Base-by-base conservation (phyloP, 2,888 invertebrate genomes). In the Cephalotes varians region DNA sequence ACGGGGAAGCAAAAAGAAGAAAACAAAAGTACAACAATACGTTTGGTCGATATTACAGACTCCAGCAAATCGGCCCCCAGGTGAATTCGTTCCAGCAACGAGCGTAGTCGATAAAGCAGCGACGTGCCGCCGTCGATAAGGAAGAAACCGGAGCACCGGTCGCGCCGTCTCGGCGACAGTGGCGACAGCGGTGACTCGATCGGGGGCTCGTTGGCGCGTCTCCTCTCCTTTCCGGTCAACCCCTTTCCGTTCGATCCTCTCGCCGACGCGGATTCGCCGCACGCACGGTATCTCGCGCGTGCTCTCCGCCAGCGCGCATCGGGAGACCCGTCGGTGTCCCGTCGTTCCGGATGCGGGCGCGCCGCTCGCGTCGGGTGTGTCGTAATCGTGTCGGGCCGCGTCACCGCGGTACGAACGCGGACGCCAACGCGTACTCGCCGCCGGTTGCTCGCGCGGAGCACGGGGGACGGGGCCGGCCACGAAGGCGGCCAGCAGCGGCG, bases 221-320 rank as follows among this genome's bases (percentile, higher is more conserved):
- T 51, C n/a, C 37, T 72, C 56, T 58, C 25, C 51, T 74, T 85
- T 87, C 60, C 71, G 81, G 54, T 85, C 73, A 62, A 28, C 18
- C 62, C 76, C 18, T 15, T 64, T 65, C 72, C 58, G 15, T 60
- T 56, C n/a, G 44, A 72, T 25, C 62, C 31, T 56, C 73, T 79
- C 51, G 7, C 10, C 25, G n/a, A 18, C 25, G 40, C 64, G 64
- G 9, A 21, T 62, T 15, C 21, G n/a, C 21, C 18, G 34, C 34
- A n/a, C n/a, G 10, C 18, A 5, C 9, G 2, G 34, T 21, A 44
- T n/a, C 51, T 54, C 67, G 28, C 73, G 58, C 49, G 60, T 40
- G 67, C 28, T n/a, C 12, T 9, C 10, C 37, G 60, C 5, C 6
- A 9, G 34, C 28, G n/a, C 65, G 2, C 40, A 71, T 0, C 34